These are phyloP conservation scores for Anolis carolinensis DNA, from an alignment of 2,113 vertebrate species.

Conservation along the genomic window DNA sequence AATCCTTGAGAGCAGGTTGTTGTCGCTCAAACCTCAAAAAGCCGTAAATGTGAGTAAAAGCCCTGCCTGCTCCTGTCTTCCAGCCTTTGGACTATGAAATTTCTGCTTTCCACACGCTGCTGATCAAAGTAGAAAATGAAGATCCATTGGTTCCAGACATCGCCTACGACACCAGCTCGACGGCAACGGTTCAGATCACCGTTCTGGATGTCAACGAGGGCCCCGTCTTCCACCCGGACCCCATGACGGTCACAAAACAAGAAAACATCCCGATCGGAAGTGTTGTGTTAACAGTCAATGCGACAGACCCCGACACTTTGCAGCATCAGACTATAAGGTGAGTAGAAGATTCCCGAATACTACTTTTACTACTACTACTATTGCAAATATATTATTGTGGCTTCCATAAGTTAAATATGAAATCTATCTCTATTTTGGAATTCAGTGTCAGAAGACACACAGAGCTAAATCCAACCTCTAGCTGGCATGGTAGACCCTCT, in stretches of 20 bases:
- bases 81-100: constrained; percentile 95
- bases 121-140: constrained; percentile 96
- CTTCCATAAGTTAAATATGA: background rate
- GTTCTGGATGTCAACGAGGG: constrained; percentile 94
- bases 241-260: constrained; percentile 84
- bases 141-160: constrained; percentile 88
- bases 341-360: constrained; percentile 18
- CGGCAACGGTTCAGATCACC: constrained; percentile 88
- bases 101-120: constrained; percentile 84
- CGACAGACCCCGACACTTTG: constrained; percentile 91
- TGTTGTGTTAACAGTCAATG: constrained; percentile 87
- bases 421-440: background rate
- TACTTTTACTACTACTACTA: background rate
- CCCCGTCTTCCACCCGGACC: constrained; percentile 91
- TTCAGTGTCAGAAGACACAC: background rate
- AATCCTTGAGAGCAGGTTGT: background rate
- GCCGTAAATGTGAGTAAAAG: no score
- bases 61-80: background rate
- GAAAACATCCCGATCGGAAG: constrained; percentile 91
- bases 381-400: no score
- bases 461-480: background rate
- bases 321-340: constrained; percentile 93
- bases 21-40: background rate
- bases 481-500: no score
- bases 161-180: constrained; percentile 90